Evolutionary conservation across 2,797 vertebrate genomes (phyloP).

Genomic region (Spheniscus humboldti): DNA sequence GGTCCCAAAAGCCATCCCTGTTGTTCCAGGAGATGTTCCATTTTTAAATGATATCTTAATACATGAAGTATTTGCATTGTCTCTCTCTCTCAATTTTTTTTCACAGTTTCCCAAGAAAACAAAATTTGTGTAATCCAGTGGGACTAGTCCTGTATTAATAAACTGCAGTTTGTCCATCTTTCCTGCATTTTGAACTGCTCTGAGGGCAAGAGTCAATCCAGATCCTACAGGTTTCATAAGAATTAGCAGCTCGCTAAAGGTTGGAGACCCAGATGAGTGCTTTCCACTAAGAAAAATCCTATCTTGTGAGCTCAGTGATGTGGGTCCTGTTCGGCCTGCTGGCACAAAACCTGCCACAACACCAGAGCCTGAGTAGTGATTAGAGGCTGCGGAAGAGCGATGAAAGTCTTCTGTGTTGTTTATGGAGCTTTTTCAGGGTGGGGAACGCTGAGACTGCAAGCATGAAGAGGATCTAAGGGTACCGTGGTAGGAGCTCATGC

Average conservation of each 20-base stretch:
- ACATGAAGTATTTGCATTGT: background rate
- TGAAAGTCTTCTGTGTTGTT: background rate
- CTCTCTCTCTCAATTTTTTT: background rate
- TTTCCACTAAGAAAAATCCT: background rate
- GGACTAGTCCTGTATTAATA: background rate
- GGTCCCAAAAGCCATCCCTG: background rate
- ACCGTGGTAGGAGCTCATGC: fast-evolving
- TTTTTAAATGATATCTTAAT: background rate
- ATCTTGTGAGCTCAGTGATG: background rate
- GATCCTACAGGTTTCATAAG: background rate
- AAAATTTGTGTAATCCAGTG: background rate
- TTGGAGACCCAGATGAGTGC: background rate
- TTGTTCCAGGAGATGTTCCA: background rate
- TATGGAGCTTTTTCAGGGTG: background rate
- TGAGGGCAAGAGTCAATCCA: background rate
- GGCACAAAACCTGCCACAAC: background rate
- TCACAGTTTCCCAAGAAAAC: background rate
- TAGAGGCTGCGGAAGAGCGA: background rate
- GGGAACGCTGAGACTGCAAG: background rate
- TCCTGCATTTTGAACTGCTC: background rate
- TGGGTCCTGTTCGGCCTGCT: background rate
- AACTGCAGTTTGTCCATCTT: background rate
- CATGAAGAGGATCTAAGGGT: background rate
- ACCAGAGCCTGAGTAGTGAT: background rate
- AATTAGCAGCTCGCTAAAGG: background rate